These are phyloP conservation scores for Stegodyphus mimosarum DNA, from an alignment of 1,140 invertebrate species.

Conservation along the genomic window DNA sequence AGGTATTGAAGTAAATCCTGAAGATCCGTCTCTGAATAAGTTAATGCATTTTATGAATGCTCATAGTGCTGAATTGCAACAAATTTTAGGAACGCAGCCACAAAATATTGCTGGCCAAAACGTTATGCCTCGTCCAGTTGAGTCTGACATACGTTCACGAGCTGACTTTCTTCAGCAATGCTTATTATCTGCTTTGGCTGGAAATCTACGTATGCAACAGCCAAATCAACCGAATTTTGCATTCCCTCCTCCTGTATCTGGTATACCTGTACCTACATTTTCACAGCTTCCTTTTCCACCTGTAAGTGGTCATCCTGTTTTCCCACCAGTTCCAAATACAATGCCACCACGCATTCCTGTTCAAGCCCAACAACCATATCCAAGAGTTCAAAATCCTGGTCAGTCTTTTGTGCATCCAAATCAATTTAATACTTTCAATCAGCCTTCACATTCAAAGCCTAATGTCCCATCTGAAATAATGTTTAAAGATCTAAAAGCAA, in stretches of 20 bases:
- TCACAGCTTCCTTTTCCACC: not conserved
- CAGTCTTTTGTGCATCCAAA: not conserved
- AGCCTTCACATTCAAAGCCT: not conserved
- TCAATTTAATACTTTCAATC: too few relatives aligned
- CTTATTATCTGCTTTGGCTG: not conserved
- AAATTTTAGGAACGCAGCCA: not conserved
- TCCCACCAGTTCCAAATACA: not conserved
- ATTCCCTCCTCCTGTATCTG: not conserved
- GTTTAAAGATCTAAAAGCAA: slow-evolving; percentile 36
- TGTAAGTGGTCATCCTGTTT: not conserved
- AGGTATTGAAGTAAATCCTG: not conserved
- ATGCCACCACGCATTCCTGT: too few relatives aligned
- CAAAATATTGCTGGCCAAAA: not conserved
- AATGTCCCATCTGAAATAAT: slow-evolving; percentile 4
- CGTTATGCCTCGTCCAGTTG: not conserved
- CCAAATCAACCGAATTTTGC: not conserved
- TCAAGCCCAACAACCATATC: not conserved
- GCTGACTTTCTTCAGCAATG: not conserved
- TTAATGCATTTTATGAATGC: slow-evolving; percentile 23
- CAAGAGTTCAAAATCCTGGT: not conserved
- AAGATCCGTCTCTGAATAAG: slow-evolving; percentile 14
- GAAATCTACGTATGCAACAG: not conserved
- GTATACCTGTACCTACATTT: not conserved
- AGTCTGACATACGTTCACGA: not conserved
- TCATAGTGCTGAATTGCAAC: slow-evolving; percentile 4